Conservation (phyloP, 2,888 invertebrate genomes). For the Lasiommata megera region DNA sequence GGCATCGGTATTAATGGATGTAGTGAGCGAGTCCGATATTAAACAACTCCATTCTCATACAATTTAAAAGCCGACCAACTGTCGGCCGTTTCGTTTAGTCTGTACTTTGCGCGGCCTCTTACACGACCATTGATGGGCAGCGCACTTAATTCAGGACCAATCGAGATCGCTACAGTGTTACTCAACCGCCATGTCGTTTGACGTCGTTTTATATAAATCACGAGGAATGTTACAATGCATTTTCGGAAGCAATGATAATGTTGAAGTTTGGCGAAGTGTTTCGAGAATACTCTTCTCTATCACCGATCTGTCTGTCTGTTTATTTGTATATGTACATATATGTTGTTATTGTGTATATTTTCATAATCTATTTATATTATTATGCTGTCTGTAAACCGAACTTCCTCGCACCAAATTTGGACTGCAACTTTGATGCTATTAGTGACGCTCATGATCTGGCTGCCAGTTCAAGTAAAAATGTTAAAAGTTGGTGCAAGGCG, state of each 20-base stretch:
- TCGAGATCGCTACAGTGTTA: slow-evolving; percentile 48
- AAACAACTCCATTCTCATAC: no score
- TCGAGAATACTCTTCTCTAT: not conserved
- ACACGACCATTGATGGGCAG: slow-evolving; percentile 37
- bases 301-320: not conserved
- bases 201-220: not conserved
- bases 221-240: not conserved
- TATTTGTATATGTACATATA: not conserved
- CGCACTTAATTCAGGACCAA: slow-evolving; percentile 62
- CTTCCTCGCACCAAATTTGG: not conserved
- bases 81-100: not conserved
- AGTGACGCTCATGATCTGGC: not conserved
- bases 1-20: no score
- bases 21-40: no score
- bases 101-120: slow-evolving; percentile 2
- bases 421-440: not conserved
- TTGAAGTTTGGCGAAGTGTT: slow-evolving; percentile 37
- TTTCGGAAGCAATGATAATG: not conserved
- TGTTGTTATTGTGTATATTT: not conserved
- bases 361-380: not conserved
- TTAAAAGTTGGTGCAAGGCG: not conserved
- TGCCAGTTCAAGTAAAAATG: no score
- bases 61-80: not conserved
- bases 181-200: not conserved
- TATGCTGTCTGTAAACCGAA: not conserved